A percentile compares a stretch with the other conserved stretches of the same genome.
Conservation (phyloP, 2,113 vertebrate species). For the Apistogramma diplotaenia region DNA sequence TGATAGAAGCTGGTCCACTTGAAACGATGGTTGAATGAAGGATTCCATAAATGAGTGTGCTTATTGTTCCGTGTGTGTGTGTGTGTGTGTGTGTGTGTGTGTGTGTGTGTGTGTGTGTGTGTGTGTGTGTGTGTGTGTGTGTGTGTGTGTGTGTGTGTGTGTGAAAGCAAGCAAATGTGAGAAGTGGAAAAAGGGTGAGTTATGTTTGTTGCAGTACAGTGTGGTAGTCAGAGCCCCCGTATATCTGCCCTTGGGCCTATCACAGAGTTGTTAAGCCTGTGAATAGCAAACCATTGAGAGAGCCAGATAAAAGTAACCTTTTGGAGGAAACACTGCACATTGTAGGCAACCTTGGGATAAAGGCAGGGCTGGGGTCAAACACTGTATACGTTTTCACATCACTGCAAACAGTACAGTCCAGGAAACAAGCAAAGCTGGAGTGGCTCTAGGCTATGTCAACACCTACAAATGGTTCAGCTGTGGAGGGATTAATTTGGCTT, state of each 20-base stretch:
- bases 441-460: background rate
- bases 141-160: too few relatives aligned
- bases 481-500: background rate
- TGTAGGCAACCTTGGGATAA: background rate
- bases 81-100: too few relatives aligned
- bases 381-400: background rate
- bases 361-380: background rate
- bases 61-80: too few relatives aligned
- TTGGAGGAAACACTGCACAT: background rate
- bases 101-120: too few relatives aligned
- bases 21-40: too few relatives aligned
- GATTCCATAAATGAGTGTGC: too few relatives aligned
- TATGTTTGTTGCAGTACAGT: background rate
- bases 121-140: too few relatives aligned
- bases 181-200: background rate
- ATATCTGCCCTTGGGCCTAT: background rate
- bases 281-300: background rate
- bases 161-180: too few relatives aligned
- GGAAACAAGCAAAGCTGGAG: background rate
- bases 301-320: background rate
- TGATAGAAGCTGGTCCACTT: background rate
- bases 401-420: background rate
- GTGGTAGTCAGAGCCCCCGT: background rate
- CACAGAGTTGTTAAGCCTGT: background rate
- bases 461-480: background rate